Evolutionary conservation across 2,888 invertebrate species (phyloP).

Genomic region (Serripes groenlandicus): DNA sequence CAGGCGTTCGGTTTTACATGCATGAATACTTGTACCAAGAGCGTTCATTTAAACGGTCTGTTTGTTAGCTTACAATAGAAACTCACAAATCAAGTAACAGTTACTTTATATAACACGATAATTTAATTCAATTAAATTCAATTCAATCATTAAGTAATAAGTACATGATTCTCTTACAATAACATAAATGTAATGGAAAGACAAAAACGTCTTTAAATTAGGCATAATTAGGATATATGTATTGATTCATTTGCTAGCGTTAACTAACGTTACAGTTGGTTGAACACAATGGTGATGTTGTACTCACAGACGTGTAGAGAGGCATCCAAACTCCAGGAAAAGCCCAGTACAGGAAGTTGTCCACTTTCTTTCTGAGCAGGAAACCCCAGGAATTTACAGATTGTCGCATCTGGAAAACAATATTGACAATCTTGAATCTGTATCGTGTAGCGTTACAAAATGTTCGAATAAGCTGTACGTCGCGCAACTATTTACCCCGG

Average conservation of each 20-base stretch:
- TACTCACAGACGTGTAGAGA: slow-evolving; percentile 93
- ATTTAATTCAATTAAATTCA: no score
- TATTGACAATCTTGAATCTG: background rate
- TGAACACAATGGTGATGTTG: background rate
- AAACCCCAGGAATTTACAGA: slow-evolving; percentile 93
- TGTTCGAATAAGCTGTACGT: background rate
- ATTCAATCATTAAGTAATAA: no score
- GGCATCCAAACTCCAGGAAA: slow-evolving; percentile 95
- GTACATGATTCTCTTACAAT: no score
- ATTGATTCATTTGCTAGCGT: background rate
- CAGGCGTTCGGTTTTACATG: no score
- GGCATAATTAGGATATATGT: background rate
- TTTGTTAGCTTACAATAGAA: no score
- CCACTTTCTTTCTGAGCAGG: slow-evolving; percentile 93
- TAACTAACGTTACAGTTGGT: background rate
- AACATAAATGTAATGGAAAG: background rate
- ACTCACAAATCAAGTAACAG: no score
- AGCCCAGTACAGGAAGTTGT: slow-evolving; percentile 91
- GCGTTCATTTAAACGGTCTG: no score
- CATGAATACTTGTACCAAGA: no score
- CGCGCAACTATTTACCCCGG: no score
- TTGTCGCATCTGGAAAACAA: slow-evolving; percentile 82
- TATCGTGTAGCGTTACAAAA: background rate
- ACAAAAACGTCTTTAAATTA: background rate
- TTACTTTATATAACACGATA: no score